Conservation (phyloP, 1,140 invertebrate genomes). For the Drosophila azteca region DNA sequence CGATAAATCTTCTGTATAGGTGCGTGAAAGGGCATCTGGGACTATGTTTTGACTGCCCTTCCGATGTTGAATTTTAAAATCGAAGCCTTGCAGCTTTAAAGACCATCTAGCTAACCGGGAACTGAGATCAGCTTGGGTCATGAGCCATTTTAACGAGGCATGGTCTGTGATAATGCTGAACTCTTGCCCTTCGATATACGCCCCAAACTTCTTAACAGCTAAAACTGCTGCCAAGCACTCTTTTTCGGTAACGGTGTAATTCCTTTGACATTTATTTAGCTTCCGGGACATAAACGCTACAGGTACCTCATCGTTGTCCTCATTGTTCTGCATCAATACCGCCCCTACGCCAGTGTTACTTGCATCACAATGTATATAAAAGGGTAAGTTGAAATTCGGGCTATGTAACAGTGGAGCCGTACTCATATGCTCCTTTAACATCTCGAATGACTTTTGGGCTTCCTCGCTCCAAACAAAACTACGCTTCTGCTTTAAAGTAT, state of each 20-base stretch:
- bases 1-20: constrained; percentile 9
- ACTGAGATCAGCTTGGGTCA: constrained; percentile 12
- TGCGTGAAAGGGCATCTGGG: constrained; percentile 10
- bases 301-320: not conserved
- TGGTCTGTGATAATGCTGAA: constrained; percentile 5
- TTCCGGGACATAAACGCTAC: constrained; percentile 1
- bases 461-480: not conserved
- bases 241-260: too few relatives aligned
- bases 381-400: not conserved
- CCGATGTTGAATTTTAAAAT: constrained; percentile 1
- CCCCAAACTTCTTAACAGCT: constrained; percentile 11
- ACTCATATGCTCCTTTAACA: not conserved
- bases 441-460: not conserved
- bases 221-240: too few relatives aligned
- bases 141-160: constrained; percentile 1
- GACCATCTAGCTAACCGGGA: constrained; percentile 5
- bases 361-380: constrained; percentile 9
- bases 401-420: not conserved
- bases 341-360: not conserved
- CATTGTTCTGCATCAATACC: constrained; percentile 15
- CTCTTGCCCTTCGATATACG: constrained; percentile 15
- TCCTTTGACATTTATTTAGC: too few relatives aligned
- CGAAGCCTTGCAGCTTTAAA: not conserved
- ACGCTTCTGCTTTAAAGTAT: too few relatives aligned
- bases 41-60: constrained; percentile 8